These are phyloP conservation scores for Pachycephus smyrnensis DNA, from an alignment of 2,888 invertebrate genomes.

Conservation along the genomic window DNA sequence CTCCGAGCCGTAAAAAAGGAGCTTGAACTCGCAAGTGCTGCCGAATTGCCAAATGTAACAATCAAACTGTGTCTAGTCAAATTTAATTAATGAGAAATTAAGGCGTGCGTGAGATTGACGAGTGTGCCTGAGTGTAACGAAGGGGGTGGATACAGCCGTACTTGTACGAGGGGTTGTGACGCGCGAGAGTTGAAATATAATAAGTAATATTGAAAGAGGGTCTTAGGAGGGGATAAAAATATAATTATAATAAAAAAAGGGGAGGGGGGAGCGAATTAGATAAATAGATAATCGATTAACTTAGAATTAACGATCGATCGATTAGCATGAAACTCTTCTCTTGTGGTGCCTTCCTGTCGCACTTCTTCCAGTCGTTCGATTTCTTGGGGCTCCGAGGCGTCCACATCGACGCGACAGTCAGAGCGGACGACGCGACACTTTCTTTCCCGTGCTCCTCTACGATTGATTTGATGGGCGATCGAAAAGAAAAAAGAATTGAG, in stretches of 20 bases:
- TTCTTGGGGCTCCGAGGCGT: not conserved
- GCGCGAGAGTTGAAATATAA: not conserved
- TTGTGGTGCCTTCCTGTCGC: conserved; percentile 50
- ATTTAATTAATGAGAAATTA: conserved; percentile 24
- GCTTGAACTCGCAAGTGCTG: conserved; percentile 56
- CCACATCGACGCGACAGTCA: not conserved
- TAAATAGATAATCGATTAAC: not conserved
- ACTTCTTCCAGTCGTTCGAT: conserved; percentile 23
- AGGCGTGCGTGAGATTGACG: not conserved
- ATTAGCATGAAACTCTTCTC: conserved; percentile 43
- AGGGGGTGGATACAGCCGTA: conserved; percentile 5
- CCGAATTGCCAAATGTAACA: conserved; percentile 61
- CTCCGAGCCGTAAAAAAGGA: conserved; percentile 40
- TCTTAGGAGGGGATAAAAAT: conserved; percentile 7
- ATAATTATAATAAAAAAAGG: not conserved
- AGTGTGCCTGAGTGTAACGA: conserved; percentile 6
- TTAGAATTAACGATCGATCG: conserved; percentile 17
- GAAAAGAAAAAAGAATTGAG: too few species aligned
- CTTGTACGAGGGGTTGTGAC: not conserved
- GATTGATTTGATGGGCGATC: too few species aligned
- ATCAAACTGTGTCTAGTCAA: conserved; percentile 55
- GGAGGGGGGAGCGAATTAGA: not conserved
- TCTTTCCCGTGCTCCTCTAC: not conserved
- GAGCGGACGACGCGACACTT: not conserved
- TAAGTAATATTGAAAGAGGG: not conserved